Conservation (phyloP, 2,888 invertebrate species). For the Lissocephala sabroskyi region DNA sequence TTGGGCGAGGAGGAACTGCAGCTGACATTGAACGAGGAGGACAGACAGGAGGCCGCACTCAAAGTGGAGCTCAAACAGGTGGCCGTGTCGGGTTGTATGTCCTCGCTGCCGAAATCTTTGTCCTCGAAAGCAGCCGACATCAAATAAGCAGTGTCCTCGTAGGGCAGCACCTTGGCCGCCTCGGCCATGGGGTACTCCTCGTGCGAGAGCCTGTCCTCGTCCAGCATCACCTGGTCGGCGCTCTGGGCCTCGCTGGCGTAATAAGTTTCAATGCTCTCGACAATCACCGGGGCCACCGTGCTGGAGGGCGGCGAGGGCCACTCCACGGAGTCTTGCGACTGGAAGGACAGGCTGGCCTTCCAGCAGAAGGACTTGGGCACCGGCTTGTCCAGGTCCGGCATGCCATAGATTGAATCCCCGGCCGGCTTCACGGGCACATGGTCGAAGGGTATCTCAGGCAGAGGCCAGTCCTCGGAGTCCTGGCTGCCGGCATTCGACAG, state of each 20-base stretch:
- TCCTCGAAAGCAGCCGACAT: constrained; percentile 68
- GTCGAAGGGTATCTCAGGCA: constrained; percentile 80
- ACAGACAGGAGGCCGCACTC: constrained; percentile 68
- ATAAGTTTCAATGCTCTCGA: constrained; percentile 85
- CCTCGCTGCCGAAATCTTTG: constrained; percentile 59
- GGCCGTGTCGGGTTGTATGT: constrained; percentile 58
- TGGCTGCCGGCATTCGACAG: constrained; percentile 77
- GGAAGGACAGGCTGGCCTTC: constrained; percentile 70
- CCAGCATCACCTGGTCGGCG: constrained; percentile 83
- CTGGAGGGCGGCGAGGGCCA: constrained; percentile 88
- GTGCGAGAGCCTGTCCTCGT: constrained; percentile 73
- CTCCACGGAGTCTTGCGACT: constrained; percentile 82
- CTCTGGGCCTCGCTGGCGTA: constrained; percentile 85
- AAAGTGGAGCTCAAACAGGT: constrained; percentile 70
- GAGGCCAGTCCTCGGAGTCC: constrained; percentile 84
- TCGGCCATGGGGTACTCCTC: constrained; percentile 70
- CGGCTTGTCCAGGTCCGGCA: constrained; percentile 70
- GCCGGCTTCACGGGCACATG: constrained; percentile 68
- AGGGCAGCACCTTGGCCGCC: constrained; percentile 70
- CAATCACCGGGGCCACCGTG: constrained; percentile 79
- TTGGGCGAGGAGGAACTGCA: constrained; percentile 68
- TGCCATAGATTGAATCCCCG: constrained; percentile 61
- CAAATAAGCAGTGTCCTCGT: constrained; percentile 70
- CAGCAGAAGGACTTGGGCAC: constrained; percentile 72
- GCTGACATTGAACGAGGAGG: constrained; percentile 67